phyloP scores from a whole-genome alignment of 2,113 vertebrate genomes.

The Anarhynchus alexandrinus region DNA sequence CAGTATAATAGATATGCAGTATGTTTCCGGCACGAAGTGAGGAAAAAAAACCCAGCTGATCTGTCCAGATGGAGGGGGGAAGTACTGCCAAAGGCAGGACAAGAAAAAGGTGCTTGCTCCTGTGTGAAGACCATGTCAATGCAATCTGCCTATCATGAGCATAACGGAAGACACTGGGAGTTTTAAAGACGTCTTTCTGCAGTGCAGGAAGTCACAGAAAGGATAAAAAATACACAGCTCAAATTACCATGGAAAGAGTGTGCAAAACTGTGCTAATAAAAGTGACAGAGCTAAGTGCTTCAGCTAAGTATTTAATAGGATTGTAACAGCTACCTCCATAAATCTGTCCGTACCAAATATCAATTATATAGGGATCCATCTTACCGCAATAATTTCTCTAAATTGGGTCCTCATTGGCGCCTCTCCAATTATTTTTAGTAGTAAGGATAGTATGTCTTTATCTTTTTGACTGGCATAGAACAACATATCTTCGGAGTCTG shows the following conservation, averaged over 20 bases:
- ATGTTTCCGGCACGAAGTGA: neutral
- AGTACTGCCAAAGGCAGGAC: neutral
- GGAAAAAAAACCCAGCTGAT: neutral
- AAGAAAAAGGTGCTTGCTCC: conserved; percentile 6
- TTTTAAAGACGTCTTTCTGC: neutral
- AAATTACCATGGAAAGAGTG: neutral
- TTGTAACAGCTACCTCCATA: conserved; percentile 27
- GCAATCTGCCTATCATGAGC: neutral
- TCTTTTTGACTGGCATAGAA: conserved; percentile 8
- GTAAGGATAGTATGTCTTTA: conserved; percentile 1
- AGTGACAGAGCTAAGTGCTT: conserved; percentile 33
- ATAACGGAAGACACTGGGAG: neutral
- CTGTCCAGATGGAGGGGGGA: conserved; percentile 18
- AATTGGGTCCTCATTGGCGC: neutral
- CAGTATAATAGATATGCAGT: neutral
- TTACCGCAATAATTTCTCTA: conserved; percentile 6
- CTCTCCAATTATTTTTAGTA: conserved; percentile 1
- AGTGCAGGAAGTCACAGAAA: neutral
- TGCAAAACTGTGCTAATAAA: conserved; percentile 31
- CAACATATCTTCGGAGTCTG: neutral
- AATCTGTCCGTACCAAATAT: conserved; percentile 28
- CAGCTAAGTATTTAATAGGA: conserved; percentile 38
- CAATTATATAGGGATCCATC: conserved; percentile 1
- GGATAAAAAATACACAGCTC: neutral
- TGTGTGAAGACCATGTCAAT: neutral